These are phyloP conservation scores for Thera britannica DNA, from an alignment of 2,888 invertebrate species.

Conservation along the genomic window DNA sequence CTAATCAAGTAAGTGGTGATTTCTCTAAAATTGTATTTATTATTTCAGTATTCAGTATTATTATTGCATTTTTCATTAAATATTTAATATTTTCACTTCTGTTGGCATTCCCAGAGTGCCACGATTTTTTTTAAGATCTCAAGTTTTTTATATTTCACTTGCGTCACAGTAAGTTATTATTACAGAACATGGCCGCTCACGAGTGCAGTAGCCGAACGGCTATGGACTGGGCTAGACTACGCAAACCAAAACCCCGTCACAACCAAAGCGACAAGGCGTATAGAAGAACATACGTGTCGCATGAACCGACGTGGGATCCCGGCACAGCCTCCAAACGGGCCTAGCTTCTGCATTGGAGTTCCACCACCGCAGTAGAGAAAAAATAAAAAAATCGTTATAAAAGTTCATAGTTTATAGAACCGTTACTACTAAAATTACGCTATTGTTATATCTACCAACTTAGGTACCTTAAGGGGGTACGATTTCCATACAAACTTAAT, in stretches of 20 bases:
- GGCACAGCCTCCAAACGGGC: slow-evolving; percentile 88
- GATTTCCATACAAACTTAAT: too few relatives aligned
- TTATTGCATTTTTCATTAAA: too few relatives aligned
- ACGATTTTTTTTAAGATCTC: too few relatives aligned
- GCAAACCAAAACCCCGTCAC: slow-evolving; percentile 19
- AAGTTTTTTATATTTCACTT: too few relatives aligned
- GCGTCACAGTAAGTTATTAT: background rate
- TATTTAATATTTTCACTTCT: too few relatives aligned
- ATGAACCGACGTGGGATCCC: slow-evolving; percentile 87
- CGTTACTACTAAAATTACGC: too few relatives aligned
- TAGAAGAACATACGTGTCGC: slow-evolving; percentile 84
- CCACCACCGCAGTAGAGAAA: background rate
- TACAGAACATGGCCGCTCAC: slow-evolving; percentile 92
- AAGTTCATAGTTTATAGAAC: background rate
- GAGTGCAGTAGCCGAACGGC: slow-evolving; percentile 92
- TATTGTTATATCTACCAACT: too few relatives aligned
- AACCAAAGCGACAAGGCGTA: slow-evolving; percentile 42
- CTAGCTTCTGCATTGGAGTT: slow-evolving; percentile 71
- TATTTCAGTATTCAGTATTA: too few relatives aligned
- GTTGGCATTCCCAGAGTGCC: too few relatives aligned
- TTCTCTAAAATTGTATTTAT: too few relatives aligned
- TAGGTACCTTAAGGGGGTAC: too few relatives aligned
- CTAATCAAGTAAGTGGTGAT: slow-evolving; percentile 57
- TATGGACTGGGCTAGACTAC: slow-evolving; percentile 86
- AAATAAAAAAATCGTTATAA: slow-evolving; percentile 1